Conservation (phyloP, 2,888 invertebrate genomes). For the Pollenia angustigena region DNA sequence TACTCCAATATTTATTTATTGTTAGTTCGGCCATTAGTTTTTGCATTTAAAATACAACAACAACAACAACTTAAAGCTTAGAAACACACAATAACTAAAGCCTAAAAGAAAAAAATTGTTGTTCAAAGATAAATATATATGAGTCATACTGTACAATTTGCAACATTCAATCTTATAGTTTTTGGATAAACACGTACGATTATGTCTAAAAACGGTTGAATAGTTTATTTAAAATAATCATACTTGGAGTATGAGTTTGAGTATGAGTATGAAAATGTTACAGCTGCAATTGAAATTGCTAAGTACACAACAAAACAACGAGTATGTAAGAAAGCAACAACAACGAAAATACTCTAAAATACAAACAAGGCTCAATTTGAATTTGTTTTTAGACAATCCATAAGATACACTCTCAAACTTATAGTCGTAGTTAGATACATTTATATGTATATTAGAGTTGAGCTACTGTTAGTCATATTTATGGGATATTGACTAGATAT, state of each 20-base stretch:
- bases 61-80: not conserved
- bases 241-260: not conserved
- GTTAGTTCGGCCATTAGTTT: constrained; percentile 43
- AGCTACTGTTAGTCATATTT: constrained; percentile 59
- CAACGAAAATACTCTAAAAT: not conserved
- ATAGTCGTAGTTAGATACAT: not conserved
- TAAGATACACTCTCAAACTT: constrained; percentile 17
- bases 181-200: constrained; percentile 66
- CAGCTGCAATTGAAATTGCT: constrained; percentile 57
- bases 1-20: not conserved
- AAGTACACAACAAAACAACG: constrained; percentile 24
- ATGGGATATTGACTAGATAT: constrained; percentile 44
- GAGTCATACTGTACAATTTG: constrained; percentile 52
- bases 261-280: constrained; percentile 40
- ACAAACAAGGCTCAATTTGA: constrained; percentile 41
- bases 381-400: constrained; percentile 23
- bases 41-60: constrained; percentile 41
- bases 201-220: constrained; percentile 61
- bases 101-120: not conserved
- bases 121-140: constrained; percentile 38
- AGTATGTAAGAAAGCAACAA: not conserved
- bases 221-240: constrained; percentile 61
- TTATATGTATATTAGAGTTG: not conserved
- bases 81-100: not conserved
- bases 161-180: constrained; percentile 52